Evolutionary conservation across 2,888 invertebrate genomes (phyloP).

Genomic region (Athalia cordata): DNA sequence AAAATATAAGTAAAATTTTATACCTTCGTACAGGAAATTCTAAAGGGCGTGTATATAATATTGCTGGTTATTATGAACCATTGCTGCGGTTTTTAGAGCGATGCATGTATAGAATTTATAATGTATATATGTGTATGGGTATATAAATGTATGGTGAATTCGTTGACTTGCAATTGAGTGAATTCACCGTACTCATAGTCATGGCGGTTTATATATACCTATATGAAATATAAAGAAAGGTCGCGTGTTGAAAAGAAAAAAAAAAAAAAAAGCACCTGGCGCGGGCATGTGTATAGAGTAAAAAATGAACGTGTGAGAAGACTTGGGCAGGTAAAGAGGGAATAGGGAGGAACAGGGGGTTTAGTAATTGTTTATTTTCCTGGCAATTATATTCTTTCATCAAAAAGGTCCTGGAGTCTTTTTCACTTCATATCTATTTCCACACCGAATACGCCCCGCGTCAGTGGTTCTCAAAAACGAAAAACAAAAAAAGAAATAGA

Average conservation of each 20-base stretch:
- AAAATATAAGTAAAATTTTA: too few relatives aligned
- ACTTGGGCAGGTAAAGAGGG: constrained; percentile 12
- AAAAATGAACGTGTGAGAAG: constrained; percentile 30
- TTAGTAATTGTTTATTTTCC: constrained; percentile 70
- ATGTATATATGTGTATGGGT: constrained; percentile 1
- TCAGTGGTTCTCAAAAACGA: constrained; percentile 26
- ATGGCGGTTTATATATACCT: too few relatives aligned
- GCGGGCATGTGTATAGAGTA: background rate
- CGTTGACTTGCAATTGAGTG: constrained; percentile 69
- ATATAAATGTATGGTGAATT: constrained; percentile 56
- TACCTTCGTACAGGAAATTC: too few relatives aligned
- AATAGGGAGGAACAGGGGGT: constrained; percentile 48
- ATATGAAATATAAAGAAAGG: constrained; percentile 26
- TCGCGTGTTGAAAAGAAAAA: background rate
- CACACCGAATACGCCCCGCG: constrained; percentile 44
- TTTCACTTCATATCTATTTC: constrained; percentile 69
- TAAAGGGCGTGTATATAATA: too few relatives aligned
- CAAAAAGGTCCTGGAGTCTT: constrained; percentile 64
- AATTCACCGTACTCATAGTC: constrained; percentile 53
- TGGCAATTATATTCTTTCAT: constrained; percentile 71
- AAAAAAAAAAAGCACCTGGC: background rate
- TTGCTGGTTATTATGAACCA: too few relatives aligned
- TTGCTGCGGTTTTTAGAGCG: background rate
- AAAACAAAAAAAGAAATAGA: background rate
- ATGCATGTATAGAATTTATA: constrained; percentile 2